phyloP scores from a whole-genome alignment of 2,797 vertebrate species.

The Anas acuta region DNA sequence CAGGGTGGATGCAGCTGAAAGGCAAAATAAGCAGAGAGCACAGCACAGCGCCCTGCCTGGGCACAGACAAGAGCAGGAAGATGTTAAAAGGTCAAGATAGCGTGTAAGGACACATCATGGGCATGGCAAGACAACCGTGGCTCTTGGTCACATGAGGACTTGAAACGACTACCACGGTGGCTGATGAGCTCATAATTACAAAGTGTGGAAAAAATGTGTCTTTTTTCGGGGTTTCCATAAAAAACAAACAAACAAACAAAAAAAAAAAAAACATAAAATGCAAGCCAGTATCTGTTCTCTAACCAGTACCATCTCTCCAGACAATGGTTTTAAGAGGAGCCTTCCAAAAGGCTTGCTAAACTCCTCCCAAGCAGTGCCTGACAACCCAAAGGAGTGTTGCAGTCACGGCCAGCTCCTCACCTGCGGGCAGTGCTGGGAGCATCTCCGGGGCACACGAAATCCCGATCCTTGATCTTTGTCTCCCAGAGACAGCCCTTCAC shows the following conservation, averaged over 20 bases:
- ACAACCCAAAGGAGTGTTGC: rapidly evolving
- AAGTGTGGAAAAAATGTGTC: neutral
- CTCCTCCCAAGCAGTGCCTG: rapidly evolving
- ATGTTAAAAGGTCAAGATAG: neutral
- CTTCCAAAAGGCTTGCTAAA: neutral
- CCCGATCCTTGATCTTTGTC: neutral
- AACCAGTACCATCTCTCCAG: neutral
- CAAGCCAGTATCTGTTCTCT: neutral
- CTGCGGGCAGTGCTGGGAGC: rapidly evolving
- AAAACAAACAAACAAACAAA: neutral
- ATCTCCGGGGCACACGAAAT: neutral
- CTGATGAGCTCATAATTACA: slow-evolving; percentile 25
- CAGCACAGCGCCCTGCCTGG: rapidly evolving
- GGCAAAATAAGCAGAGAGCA: neutral
- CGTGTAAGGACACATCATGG: neutral
- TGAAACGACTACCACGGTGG: neutral
- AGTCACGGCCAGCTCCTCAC: neutral
- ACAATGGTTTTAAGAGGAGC: neutral
- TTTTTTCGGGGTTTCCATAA: slow-evolving; percentile 29
- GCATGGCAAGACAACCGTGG: neutral
- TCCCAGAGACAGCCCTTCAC: neutral
- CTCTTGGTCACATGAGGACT: neutral
- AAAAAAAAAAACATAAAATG: neutral
- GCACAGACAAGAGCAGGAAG: neutral
- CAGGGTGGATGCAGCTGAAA: neutral